Conservation (phyloP, 2,113 vertebrate genomes). For the Nestor notabilis region DNA sequence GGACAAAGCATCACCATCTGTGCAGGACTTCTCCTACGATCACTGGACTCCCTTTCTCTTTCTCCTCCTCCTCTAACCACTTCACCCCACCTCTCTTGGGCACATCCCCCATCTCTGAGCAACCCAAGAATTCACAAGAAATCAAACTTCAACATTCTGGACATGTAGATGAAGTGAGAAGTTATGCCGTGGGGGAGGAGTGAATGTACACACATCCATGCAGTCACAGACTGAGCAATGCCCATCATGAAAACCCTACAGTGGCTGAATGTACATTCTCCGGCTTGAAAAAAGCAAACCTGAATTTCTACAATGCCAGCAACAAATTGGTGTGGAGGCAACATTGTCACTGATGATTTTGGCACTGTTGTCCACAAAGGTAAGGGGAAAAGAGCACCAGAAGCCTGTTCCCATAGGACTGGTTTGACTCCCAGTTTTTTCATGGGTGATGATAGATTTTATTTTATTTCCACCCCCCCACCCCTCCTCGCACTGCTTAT, state of each 20-base stretch:
- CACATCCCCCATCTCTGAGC: background rate
- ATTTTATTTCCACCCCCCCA: background rate
- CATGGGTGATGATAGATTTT: background rate
- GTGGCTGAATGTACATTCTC: background rate
- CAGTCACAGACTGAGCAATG: background rate
- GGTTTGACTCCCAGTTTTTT: background rate
- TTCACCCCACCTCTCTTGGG: background rate
- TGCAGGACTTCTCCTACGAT: background rate
- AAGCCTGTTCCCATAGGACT: background rate
- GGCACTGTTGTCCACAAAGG: rapidly evolving
- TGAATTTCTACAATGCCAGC: background rate
- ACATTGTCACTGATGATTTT: background rate
- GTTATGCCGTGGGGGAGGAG: background rate
- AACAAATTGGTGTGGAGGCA: background rate
- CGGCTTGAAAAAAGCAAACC: background rate
- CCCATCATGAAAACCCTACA: background rate
- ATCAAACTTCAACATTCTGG: background rate
- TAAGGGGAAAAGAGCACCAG: background rate
- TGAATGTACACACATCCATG: background rate
- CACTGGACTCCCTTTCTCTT: background rate
- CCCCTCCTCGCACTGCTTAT: background rate
- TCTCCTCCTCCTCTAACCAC: background rate
- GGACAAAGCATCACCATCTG: background rate
- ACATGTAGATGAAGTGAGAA: background rate
- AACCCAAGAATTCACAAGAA: background rate